Percentiles rank a stretch among this genome's conserved stretches.
These are phyloP conservation scores for Stictocephala bisonia DNA, from an alignment of 2,888 invertebrate species.

Conservation along the genomic window DNA sequence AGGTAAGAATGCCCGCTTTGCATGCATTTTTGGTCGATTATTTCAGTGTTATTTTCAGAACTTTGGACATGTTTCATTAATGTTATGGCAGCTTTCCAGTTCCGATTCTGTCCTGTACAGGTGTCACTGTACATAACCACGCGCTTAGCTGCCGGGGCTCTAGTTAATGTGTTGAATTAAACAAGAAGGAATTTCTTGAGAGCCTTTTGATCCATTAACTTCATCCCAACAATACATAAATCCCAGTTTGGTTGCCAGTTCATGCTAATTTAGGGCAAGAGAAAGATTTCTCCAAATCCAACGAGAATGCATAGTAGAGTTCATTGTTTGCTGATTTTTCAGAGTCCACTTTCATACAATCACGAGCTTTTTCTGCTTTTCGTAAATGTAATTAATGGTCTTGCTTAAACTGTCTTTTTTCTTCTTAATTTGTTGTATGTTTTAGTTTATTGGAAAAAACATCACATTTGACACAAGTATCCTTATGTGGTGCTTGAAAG, in stretches of 20 bases:
- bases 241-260: neutral
- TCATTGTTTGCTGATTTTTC: slow-evolving; percentile 30
- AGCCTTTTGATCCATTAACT: slow-evolving; percentile 19
- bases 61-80: slow-evolving; percentile 30
- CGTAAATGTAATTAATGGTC: slow-evolving; percentile 42
- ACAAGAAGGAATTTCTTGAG: slow-evolving; percentile 38
- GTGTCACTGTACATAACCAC: slow-evolving; percentile 32
- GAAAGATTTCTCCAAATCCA: slow-evolving; percentile 32
- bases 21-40: slow-evolving; percentile 34
- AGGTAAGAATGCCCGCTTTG: slow-evolving; percentile 36
- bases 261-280: slow-evolving; percentile 36
- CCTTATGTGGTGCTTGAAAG: slow-evolving; percentile 37
- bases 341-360: slow-evolving; percentile 19
- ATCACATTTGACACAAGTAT: slow-evolving; percentile 41
- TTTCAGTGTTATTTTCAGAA: neutral
- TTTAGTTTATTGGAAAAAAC: slow-evolving; percentile 25
- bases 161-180: slow-evolving; percentile 28
- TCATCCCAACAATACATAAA: slow-evolving; percentile 37
- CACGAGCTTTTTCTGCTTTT: slow-evolving; percentile 44
- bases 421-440: slow-evolving; percentile 9
- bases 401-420: slow-evolving; percentile 34
- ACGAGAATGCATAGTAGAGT: slow-evolving; percentile 18
- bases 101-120: slow-evolving; percentile 25
- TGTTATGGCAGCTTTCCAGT: slow-evolving; percentile 10
- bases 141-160: slow-evolving; percentile 11